Evolutionary conservation across 2,113 vertebrate species (phyloP), one percentile per base, ranked within the genome.

Genomic region (Capreolus pygargus): DNA sequence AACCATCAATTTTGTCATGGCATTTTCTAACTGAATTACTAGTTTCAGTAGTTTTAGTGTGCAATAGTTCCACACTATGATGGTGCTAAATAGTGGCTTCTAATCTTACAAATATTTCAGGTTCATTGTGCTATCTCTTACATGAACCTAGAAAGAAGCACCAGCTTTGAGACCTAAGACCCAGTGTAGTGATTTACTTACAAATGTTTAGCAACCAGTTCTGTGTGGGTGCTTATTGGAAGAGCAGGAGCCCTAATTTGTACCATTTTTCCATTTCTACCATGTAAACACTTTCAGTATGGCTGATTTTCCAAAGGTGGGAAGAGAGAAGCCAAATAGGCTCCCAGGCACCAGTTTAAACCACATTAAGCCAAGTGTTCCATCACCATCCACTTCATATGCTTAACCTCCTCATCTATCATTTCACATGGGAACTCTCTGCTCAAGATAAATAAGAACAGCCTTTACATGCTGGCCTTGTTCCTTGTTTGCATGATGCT

Each of bases 11-110:
- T 96, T 50, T 83, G 23, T 28, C 30, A 47, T 50, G n/a, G 52
- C 86, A 76, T 86, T 86, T 91, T 95, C 86, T 96, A 86, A 90
- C 19, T 78, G 33, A 86, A 79, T 78, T 89, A 92, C 60, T 93
- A 50, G 45, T 6, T 86, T 88, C 43, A 39, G 25, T 70, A 61
- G 7, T 92, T 87, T 95, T 85, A 85, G 57, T 54, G 90, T 84
- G 23, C 28, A 74, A 64, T 78, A 58, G 21, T 81, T 95, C 39
- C 54, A 64, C 61, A 93, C 16, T 30, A 50, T 55, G 13, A 36
- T 79, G 47, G 30, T 93, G 83, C 28, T 96, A 47, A 43, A 13
- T 82, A 17, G 36, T 27, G 1, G 7, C 16, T 91, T 82, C 87
- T 81, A 85, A 64, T 81, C 74, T 94, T 61, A 57, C 25, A 58